phyloP scores from a whole-genome alignment of 2,113 vertebrate genomes.

The Mellivora capensis region DNA sequence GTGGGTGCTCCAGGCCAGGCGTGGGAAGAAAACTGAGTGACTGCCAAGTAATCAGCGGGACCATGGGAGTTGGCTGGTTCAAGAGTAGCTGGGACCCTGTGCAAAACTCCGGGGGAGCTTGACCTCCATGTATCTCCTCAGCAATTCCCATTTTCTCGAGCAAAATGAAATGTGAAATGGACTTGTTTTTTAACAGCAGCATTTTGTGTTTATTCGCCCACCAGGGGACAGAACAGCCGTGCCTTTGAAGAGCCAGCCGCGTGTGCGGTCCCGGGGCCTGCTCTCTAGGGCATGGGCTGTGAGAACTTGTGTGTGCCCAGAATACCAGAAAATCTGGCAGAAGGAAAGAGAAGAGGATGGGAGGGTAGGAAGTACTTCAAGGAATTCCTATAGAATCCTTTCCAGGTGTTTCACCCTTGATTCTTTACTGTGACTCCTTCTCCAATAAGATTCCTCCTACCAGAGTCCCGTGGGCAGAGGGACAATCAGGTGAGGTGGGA shows the following conservation, averaged over 20 bases:
- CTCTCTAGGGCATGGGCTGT: neutral
- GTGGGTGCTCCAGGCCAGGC: neutral
- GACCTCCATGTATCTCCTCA: neutral
- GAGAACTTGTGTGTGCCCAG: neutral
- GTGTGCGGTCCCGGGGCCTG: neutral
- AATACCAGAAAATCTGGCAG: neutral
- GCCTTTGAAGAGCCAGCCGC: neutral
- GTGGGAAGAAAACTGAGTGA: neutral
- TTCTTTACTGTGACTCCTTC: neutral
- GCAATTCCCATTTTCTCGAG: slow-evolving; percentile 50
- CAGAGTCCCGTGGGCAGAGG: no score
- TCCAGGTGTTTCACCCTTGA: neutral
- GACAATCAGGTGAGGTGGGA: rapidly evolving
- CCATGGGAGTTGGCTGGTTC: neutral
- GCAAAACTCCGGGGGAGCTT: neutral
- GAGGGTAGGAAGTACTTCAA: neutral
- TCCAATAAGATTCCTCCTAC: no score
- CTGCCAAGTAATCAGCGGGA: rapidly evolving
- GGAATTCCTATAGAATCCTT: neutral
- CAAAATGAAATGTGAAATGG: slow-evolving; percentile 59
- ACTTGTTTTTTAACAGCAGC: neutral
- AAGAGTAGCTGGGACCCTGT: neutral
- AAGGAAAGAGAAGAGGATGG: neutral
- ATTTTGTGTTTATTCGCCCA: slow-evolving; percentile 46
- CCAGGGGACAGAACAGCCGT: neutral